These are phyloP conservation scores for Chrysolina americana DNA, from an alignment of 2,888 invertebrate species.

Conservation along the genomic window DNA sequence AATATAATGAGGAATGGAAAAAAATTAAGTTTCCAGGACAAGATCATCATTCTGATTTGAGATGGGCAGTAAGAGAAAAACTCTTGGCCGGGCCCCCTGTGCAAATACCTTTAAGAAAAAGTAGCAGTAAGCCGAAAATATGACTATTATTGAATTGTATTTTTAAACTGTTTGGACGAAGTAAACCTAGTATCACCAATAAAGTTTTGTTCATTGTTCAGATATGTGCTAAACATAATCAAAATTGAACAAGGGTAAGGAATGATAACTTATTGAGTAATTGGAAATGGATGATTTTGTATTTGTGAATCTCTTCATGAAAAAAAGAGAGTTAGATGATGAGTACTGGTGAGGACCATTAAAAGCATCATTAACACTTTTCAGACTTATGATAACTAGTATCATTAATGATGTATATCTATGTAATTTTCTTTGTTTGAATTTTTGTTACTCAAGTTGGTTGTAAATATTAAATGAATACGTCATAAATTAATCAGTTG, in stretches of 20 bases:
- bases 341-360: no score
- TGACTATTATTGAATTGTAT: conserved; percentile 9
- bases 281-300: no score
- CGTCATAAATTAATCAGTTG: no score
- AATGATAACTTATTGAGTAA: background rate
- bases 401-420: no score
- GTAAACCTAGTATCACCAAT: conserved; percentile 18
- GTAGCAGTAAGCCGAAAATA: conserved; percentile 34
- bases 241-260: background rate
- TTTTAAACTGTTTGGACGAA: background rate
- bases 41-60: conserved; percentile 76
- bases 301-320: no score
- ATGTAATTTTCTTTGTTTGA: no score
- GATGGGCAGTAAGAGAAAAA: conserved; percentile 81
- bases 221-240: background rate
- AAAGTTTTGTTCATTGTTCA: background rate
- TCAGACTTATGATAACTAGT: no score
- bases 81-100: conserved; percentile 72
- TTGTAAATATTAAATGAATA: no score
- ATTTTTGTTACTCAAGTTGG: no score
- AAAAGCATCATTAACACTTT: no score
- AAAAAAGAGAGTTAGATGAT: no score
- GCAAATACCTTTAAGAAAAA: conserved; percentile 35
- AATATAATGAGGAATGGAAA: conserved; percentile 82
- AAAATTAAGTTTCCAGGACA: conserved; percentile 84